These are phyloP conservation scores for Erythrolamprus reginae DNA, from an alignment of 2,113 vertebrate species.

Conservation along the genomic window DNA sequence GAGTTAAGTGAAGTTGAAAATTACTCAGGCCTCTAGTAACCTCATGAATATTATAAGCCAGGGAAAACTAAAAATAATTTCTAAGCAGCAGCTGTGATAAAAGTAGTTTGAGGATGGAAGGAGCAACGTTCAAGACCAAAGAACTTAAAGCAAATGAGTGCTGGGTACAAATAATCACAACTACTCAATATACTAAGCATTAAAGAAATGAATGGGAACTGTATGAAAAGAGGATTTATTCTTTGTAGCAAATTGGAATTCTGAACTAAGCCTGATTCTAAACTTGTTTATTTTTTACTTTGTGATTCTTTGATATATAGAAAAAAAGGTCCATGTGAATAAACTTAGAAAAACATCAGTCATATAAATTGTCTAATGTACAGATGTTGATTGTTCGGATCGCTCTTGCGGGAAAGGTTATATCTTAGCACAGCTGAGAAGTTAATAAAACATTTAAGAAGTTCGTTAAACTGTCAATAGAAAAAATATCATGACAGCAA, in stretches of 20 bases:
- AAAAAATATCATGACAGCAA: slow-evolving; percentile 11
- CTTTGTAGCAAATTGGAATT: not conserved
- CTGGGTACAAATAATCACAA: not conserved
- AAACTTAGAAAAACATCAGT: not conserved
- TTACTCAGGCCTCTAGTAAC: not conserved
- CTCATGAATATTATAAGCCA: not conserved
- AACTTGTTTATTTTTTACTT: not conserved
- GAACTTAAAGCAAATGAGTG: not conserved
- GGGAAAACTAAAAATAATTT: not conserved
- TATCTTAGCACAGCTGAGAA: not conserved
- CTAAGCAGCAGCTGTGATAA: not conserved
- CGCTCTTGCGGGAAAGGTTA: not conserved
- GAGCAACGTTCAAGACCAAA: not conserved
- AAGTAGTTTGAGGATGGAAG: not conserved
- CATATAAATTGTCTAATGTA: not conserved
- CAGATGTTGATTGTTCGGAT: not conserved
- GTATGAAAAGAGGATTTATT: not conserved
- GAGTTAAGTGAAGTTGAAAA: slow-evolving; percentile 7
- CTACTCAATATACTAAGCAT: not conserved
- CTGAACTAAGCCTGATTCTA: not conserved
- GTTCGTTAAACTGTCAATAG: not conserved
- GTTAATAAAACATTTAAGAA: not conserved
- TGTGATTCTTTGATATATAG: not conserved
- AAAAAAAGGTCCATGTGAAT: not conserved
- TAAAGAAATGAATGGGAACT: not conserved